These are phyloP conservation scores for Luperina testacea DNA, from an alignment of 2,888 invertebrate species.

Conservation along the genomic window DNA sequence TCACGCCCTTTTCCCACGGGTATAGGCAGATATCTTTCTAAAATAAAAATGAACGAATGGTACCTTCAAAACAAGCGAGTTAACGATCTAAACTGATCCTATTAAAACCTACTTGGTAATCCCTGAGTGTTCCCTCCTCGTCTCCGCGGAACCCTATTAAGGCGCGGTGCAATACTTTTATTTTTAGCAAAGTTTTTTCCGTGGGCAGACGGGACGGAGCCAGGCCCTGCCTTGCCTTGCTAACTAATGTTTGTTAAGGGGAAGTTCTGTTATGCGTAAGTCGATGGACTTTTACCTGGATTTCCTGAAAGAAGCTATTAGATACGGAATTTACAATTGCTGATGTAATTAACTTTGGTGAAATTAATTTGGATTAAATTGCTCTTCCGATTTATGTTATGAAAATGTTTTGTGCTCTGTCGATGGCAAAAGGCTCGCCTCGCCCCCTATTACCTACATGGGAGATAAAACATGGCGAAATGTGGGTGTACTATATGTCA, in stretches of 20 bases:
- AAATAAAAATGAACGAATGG: too few relatives aligned
- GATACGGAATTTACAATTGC: not conserved
- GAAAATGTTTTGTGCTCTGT: not conserved
- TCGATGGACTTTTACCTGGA: not conserved
- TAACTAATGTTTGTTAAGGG: constrained; percentile 62
- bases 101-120: constrained; percentile 35
- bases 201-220: constrained; percentile 75
- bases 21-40: too few relatives aligned
- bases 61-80: not conserved
- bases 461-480: not conserved
- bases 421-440: too few relatives aligned
- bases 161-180: constrained; percentile 73
- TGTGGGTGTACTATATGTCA: too few relatives aligned
- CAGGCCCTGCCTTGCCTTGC: constrained; percentile 62
- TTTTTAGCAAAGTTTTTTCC: constrained; percentile 77
- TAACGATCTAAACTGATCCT: not conserved
- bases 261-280: not conserved
- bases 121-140: constrained; percentile 2
- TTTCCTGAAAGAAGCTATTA: not conserved
- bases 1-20: too few relatives aligned
- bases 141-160: constrained; percentile 69
- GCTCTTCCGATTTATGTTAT: not conserved
- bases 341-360: not conserved
- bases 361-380: not conserved
- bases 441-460: not conserved